These are phyloP conservation scores for Laothoe populi DNA, from an alignment of 2,888 invertebrate species.

Conservation along the genomic window DNA sequence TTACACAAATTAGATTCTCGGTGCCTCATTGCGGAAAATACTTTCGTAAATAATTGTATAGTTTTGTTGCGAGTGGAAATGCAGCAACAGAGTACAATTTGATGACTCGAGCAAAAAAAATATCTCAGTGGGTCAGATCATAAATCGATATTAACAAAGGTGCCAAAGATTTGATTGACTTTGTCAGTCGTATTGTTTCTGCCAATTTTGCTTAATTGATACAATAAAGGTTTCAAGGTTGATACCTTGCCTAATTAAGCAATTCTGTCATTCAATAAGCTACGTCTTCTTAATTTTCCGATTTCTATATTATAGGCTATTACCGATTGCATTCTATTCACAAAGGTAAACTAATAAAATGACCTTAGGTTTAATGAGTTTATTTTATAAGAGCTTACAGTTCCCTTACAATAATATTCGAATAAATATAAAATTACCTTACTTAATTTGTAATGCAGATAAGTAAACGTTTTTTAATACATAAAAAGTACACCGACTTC, in stretches of 20 bases:
- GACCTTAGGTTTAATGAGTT: too few relatives aligned
- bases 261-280: neutral
- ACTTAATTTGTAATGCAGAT: too few relatives aligned
- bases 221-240: neutral
- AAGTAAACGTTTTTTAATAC: too few relatives aligned
- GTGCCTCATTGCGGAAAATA: constrained; percentile 18
- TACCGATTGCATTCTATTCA: too few relatives aligned
- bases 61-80: neutral
- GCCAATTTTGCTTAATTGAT: neutral
- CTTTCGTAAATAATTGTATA: neutral
- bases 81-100: neutral
- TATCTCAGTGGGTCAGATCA: neutral
- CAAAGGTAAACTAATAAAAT: too few relatives aligned
- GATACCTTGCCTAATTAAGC: neutral
- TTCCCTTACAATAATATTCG: too few relatives aligned
- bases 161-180: neutral
- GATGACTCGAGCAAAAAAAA: too few relatives aligned
- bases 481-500: too few relatives aligned
- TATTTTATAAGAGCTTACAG: too few relatives aligned
- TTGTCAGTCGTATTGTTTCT: neutral
- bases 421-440: too few relatives aligned
- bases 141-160: neutral
- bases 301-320: too few relatives aligned
- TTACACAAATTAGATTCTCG: constrained; percentile 5
- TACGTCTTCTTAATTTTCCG: too few relatives aligned